A percentile compares a stretch with the other conserved stretches of the same genome.
phyloP scores from a whole-genome alignment of 2,888 invertebrate species.

The Biston stratarius region DNA sequence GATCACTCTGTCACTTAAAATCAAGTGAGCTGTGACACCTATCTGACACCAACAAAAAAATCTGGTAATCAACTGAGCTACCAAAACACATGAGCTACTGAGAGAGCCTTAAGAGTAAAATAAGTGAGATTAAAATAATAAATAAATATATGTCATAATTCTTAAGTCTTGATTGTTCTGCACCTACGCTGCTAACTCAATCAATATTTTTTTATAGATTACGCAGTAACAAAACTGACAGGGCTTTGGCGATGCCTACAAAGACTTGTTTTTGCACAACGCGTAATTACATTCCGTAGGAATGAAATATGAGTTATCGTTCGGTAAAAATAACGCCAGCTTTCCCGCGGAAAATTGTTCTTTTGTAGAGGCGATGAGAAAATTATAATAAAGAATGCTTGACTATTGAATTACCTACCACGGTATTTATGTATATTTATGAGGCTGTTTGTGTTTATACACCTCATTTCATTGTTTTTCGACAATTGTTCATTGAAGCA shows the following conservation, averaged over 20 bases:
- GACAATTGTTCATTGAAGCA: not conserved
- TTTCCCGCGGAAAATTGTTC: conserved; percentile 58
- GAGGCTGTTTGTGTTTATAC: not conserved
- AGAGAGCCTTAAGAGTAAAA: too few species aligned
- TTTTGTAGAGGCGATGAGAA: conserved; percentile 51
- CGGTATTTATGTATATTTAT: conserved; percentile 37
- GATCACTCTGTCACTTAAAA: too few species aligned
- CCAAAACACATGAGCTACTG: too few species aligned
- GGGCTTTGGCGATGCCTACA: conserved; percentile 49
- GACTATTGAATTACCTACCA: conserved; percentile 26
- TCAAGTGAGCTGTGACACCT: too few species aligned
- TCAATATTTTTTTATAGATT: conserved; percentile 39
- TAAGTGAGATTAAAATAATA: not conserved
- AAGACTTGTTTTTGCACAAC: conserved; percentile 51
- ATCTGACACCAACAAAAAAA: too few species aligned
- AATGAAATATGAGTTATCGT: conserved; percentile 60
- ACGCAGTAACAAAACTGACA: conserved; percentile 47
- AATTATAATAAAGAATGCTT: conserved; percentile 38
- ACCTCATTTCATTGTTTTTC: not conserved
- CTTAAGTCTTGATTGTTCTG: conserved; percentile 11
- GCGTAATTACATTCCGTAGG: conserved; percentile 57
- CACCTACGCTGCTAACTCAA: conserved; percentile 10
- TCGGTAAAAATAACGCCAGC: conserved; percentile 55
- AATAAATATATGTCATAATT: not conserved
- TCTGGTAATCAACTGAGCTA: too few species aligned